A percentile compares a stretch with the other conserved stretches of the same genome.
phyloP scores from a whole-genome alignment of 1,140 invertebrate species.

The Cydia splendana region DNA sequence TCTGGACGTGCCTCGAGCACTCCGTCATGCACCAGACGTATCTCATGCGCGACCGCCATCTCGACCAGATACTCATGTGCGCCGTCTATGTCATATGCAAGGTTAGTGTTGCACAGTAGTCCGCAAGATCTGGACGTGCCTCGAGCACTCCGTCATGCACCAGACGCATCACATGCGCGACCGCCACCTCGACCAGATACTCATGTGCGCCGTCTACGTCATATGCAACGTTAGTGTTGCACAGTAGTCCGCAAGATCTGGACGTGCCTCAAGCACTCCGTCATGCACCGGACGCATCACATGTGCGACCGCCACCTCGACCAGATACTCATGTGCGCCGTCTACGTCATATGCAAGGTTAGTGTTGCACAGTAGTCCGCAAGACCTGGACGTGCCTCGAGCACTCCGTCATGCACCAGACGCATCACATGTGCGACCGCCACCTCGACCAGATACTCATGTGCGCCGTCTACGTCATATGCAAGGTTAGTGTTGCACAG shows the following conservation, averaged over 20 bases:
- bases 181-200: constrained; percentile 97
- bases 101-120: too few relatives aligned
- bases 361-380: constrained; percentile 50
- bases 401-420: constrained; percentile 91
- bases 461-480: constrained; percentile 98
- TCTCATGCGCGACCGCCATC: constrained; percentile 94
- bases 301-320: constrained; percentile 97
- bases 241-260: constrained; percentile 88
- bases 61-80: constrained; percentile 99
- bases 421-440: constrained; percentile 92
- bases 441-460: constrained; percentile 99
- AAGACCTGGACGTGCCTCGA: constrained; percentile 99
- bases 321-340: constrained; percentile 98
- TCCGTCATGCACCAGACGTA: constrained; percentile 91
- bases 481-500: constrained; percentile 84
- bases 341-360: constrained; percentile 81
- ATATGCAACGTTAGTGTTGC: constrained; percentile 89
- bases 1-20: constrained; percentile 98
- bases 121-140: constrained; percentile 97
- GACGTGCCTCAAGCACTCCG: constrained; percentile 96
- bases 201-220: constrained; percentile 99
- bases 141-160: constrained; percentile 94
- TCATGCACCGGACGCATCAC: constrained; percentile 90
- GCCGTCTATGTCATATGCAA: constrained; percentile 85
- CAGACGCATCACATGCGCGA: constrained; percentile 92